These are phyloP conservation scores for Apaloderma vittatum DNA, from an alignment of 2,113 vertebrate genomes.

Conservation along the genomic window DNA sequence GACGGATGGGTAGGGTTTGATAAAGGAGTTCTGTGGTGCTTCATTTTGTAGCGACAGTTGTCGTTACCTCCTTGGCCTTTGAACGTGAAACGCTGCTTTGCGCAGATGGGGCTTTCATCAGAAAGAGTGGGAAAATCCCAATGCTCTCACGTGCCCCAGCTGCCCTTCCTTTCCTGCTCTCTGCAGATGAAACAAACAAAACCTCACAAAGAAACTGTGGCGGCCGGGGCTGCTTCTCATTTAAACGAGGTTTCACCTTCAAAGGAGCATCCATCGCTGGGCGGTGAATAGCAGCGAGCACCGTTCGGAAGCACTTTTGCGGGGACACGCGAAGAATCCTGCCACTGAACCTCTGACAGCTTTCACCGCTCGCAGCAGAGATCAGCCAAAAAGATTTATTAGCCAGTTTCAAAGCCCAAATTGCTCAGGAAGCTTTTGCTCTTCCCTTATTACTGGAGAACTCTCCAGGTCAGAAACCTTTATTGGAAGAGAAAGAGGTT, in stretches of 20 bases:
- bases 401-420: background rate
- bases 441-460: background rate
- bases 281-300: background rate
- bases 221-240: background rate
- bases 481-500: background rate
- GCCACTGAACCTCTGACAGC: background rate
- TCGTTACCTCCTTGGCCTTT: background rate
- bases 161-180: background rate
- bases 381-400: background rate
- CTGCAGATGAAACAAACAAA: background rate
- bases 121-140: background rate
- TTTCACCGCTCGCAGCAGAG: background rate
- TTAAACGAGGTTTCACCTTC: background rate
- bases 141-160: rapidly evolving
- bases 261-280: background rate
- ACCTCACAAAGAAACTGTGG: background rate
- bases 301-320: rapidly evolving
- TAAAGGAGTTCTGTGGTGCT: background rate
- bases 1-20: background rate
- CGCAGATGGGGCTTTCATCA: background rate
- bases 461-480: background rate
- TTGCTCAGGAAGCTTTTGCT: conserved; percentile 20
- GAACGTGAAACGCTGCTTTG: rapidly evolving
- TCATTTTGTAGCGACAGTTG: background rate
- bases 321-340: background rate